Conservation (phyloP, 2,797 vertebrate genomes). For the Anas flavirostris region DNA sequence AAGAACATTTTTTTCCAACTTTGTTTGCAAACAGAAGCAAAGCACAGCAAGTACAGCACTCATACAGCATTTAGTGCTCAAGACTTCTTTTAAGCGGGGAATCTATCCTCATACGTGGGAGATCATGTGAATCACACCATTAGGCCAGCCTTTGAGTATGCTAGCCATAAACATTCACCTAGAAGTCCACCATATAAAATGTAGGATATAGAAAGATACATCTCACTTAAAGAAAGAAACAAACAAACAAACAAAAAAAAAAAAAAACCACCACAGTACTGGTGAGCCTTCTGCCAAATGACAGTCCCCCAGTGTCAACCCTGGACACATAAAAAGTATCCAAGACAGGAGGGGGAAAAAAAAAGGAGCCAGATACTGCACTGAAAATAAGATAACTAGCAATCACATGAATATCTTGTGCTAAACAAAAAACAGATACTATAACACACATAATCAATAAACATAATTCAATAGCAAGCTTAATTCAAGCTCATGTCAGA, state of each 20-base stretch:
- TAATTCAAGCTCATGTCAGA: conserved; percentile 52
- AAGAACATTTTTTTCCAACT: not conserved
- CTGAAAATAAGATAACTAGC: not conserved
- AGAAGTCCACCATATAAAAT: not conserved
- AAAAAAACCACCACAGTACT: not conserved
- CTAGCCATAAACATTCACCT: not conserved
- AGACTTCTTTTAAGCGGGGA: not conserved
- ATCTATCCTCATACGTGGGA: not conserved
- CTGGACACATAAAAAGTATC: not conserved
- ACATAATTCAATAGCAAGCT: conserved; percentile 20
- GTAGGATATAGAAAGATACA: not conserved
- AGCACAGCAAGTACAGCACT: not conserved
- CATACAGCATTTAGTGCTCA: not conserved
- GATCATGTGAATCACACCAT: not conserved
- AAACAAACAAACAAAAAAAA: not conserved
- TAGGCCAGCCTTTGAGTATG: not conserved
- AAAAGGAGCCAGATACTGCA: not conserved
- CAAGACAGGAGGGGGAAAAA: not conserved
- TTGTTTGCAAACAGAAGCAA: not conserved
- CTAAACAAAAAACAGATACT: not conserved
- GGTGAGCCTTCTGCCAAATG: not conserved
- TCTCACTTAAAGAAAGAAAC: not conserved
- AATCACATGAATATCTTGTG: not conserved
- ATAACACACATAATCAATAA: not conserved
- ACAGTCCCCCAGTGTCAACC: not conserved